phyloP scores from a whole-genome alignment of 2,113 vertebrate species.

The Chionis minor region DNA sequence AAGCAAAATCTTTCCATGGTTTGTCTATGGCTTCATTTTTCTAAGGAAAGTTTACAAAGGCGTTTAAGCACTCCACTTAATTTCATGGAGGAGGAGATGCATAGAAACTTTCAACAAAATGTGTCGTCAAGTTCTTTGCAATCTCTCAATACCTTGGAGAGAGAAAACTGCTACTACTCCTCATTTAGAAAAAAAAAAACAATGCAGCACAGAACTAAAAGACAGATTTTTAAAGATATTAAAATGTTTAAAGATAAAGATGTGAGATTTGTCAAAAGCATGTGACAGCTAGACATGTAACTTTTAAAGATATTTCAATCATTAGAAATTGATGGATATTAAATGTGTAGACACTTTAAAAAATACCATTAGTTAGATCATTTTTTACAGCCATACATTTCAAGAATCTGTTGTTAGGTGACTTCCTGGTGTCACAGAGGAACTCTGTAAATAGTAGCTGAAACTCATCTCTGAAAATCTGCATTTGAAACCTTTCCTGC shows the following conservation, averaged over 20 bases:
- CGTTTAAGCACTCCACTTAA: neutral
- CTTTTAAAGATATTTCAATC: neutral
- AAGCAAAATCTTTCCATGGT: neutral
- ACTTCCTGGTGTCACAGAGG: neutral
- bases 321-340: neutral
- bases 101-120: neutral
- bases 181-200: neutral
- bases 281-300: neutral
- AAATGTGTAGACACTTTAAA: neutral
- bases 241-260: neutral
- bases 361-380: neutral
- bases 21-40: neutral
- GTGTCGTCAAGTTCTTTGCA: neutral
- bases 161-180: neutral
- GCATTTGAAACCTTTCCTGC: neutral
- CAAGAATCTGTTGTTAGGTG: neutral
- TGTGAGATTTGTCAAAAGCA: neutral
- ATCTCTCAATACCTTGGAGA: neutral
- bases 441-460: neutral
- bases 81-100: neutral
- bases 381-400: neutral
- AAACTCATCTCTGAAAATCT: neutral
- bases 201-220: neutral
- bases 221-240: neutral
- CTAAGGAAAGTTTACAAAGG: neutral